A percentile compares a stretch with the other conserved stretches of the same genome.
Conservation (phyloP, 2,797 vertebrate genomes). For the Mionectes olivaceus region DNA sequence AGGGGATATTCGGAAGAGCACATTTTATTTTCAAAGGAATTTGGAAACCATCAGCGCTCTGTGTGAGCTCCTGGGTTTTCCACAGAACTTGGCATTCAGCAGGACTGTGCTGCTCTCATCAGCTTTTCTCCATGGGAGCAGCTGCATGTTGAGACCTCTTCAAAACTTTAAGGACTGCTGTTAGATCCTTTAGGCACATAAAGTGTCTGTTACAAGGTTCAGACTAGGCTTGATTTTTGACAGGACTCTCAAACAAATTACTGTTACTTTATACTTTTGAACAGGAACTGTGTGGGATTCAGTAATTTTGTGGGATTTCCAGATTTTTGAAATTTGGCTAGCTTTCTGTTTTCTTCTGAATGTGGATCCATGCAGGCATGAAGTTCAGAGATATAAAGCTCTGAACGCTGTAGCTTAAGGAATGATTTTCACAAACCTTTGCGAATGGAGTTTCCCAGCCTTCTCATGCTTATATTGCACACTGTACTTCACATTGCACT, state of each 20-base stretch:
- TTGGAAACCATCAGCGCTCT: not conserved
- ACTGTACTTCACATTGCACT: not conserved
- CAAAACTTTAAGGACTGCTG: not conserved
- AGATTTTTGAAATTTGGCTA: not conserved
- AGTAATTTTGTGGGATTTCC: not conserved
- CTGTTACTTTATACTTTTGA: not conserved
- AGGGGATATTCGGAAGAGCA: not conserved
- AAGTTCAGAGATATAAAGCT: not conserved
- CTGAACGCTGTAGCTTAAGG: not conserved
- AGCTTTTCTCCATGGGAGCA: not conserved
- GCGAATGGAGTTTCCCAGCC: not conserved
- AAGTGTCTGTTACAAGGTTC: not conserved
- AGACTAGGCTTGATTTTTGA: not conserved
- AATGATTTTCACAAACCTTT: not conserved
- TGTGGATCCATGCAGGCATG: not conserved
- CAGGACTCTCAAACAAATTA: not conserved
- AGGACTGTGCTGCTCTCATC: not conserved
- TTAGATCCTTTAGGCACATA: not conserved
- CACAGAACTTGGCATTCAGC: not conserved
- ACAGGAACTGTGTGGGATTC: not conserved
- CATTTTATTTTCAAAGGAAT: constrained; percentile 13
- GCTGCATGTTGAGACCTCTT: not conserved
- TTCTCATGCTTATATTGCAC: not conserved
- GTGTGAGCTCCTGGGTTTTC: not conserved
- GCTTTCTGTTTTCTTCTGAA: not conserved